These are phyloP conservation scores for Aphis craccivora DNA, from an alignment of 1,140 invertebrate species.

Conservation along the genomic window DNA sequence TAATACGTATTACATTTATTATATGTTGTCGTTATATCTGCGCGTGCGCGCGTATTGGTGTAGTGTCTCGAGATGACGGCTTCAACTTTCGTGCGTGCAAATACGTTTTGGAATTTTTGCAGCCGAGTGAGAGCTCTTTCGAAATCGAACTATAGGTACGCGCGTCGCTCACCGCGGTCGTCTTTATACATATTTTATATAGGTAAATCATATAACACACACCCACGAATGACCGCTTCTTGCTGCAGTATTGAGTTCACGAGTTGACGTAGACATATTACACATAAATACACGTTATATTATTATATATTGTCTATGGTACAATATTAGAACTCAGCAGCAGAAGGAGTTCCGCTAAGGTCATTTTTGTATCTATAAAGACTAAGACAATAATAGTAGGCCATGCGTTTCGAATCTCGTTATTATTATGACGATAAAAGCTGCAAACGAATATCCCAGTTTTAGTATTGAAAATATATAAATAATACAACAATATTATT, in stretches of 20 bases:
- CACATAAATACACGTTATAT: not conserved
- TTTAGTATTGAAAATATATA: not conserved
- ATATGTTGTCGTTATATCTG: not conserved
- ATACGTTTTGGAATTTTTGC: slow-evolving; percentile 36
- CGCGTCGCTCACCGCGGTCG: no score
- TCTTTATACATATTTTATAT: not conserved
- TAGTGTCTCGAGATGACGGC: not conserved
- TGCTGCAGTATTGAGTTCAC: not conserved
- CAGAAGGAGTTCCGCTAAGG: not conserved
- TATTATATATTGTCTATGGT: not conserved
- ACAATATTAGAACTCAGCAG: not conserved
- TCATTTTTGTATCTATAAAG: not conserved
- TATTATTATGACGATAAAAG: not conserved
- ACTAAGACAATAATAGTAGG: no score
- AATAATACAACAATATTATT: not conserved
- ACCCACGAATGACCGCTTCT: not conserved
- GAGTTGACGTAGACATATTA: not conserved
- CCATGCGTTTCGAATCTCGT: not conserved
- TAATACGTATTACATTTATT: no score
- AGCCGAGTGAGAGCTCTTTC: slow-evolving; percentile 24
- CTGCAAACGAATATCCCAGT: not conserved
- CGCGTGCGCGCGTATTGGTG: not conserved
- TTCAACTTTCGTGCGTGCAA: not conserved
- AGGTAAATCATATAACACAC: not conserved
- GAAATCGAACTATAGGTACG: slow-evolving; percentile 2